A percentile compares a stretch with the other conserved stretches of the same genome.
These are phyloP conservation scores for Dynastes hyllus DNA, from an alignment of 2,888 invertebrate genomes.

Conservation along the genomic window DNA sequence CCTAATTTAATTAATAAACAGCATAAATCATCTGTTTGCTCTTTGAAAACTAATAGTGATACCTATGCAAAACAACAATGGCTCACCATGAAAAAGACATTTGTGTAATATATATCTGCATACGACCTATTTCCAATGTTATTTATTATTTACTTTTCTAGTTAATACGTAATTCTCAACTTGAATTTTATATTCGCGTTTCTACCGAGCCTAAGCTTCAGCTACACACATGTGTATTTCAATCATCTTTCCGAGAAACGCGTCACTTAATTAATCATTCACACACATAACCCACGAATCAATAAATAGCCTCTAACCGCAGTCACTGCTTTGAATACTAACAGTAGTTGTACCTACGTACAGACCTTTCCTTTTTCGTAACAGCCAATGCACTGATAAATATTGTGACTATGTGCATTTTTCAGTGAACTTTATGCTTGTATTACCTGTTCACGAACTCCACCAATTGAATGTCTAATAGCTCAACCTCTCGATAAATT, in stretches of 20 bases:
- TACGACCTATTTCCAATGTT: too few relatives aligned
- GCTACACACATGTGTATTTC: not conserved
- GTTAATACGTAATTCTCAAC: too few relatives aligned
- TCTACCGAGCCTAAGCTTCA: not conserved
- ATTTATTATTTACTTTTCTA: too few relatives aligned
- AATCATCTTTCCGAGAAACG: too few relatives aligned
- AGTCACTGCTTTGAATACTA: not conserved
- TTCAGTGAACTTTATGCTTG: conserved; percentile 37
- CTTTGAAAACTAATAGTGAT: too few relatives aligned
- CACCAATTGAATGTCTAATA: conserved; percentile 38
- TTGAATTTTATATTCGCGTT: too few relatives aligned
- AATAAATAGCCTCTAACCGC: conserved; percentile 10
- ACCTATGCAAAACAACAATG: too few relatives aligned
- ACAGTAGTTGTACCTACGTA: conserved; percentile 9
- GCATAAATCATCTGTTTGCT: too few relatives aligned
- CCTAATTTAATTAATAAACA: too few relatives aligned
- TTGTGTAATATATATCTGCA: too few relatives aligned
- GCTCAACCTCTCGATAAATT: conserved; percentile 32
- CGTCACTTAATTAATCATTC: conserved; percentile 3
- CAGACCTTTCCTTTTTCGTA: conserved; percentile 32
- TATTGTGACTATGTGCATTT: conserved; percentile 19
- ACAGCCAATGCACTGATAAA: conserved; percentile 23
- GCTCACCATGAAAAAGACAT: too few relatives aligned
- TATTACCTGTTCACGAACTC: conserved; percentile 24
- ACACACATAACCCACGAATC: not conserved